These are phyloP conservation scores for Drosophila dunni DNA, from an alignment of 1,140 invertebrate species.

Conservation along the genomic window DNA sequence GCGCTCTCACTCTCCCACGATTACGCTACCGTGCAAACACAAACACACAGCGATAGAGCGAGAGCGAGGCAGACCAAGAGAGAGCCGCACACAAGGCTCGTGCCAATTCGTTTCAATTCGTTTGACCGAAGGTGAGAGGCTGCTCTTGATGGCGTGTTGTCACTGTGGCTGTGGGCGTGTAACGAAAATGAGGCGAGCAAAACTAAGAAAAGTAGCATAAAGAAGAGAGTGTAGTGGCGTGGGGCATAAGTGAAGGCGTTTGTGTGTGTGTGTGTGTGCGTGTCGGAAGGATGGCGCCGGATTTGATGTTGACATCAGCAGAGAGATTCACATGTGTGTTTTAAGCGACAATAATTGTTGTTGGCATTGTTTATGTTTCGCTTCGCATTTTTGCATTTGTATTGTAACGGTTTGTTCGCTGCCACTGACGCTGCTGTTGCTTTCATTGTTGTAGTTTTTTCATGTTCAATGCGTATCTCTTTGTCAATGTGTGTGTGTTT, in stretches of 20 bases:
- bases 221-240: conserved; percentile 12
- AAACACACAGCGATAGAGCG: background rate
- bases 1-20: conserved; percentile 20
- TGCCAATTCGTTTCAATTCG: conserved; percentile 70
- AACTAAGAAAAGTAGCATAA: background rate
- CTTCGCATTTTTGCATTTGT: conserved; percentile 40
- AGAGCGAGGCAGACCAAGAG: conserved; percentile 22
- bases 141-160: conserved; percentile 14
- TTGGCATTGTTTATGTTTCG: conserved; percentile 59
- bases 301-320: conserved; percentile 37
- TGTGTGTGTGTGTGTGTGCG: conserved; percentile 9
- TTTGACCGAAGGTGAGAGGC: conserved; percentile 64
- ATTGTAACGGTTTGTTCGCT: conserved; percentile 61
- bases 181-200: background rate
- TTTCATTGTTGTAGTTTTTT: conserved; percentile 12
- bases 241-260: background rate
- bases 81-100: conserved; percentile 59
- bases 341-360: conserved; percentile 33
- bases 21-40: conserved; percentile 6
- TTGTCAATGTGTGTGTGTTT: background rate
- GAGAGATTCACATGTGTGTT: conserved; percentile 34
- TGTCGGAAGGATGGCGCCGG: conserved; percentile 45
- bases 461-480: conserved; percentile 24
- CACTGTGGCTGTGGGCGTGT: conserved; percentile 20
- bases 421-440: background rate